These are phyloP conservation scores for Hecatera dysodea DNA, from an alignment of 2,888 invertebrate species.

Conservation along the genomic window DNA sequence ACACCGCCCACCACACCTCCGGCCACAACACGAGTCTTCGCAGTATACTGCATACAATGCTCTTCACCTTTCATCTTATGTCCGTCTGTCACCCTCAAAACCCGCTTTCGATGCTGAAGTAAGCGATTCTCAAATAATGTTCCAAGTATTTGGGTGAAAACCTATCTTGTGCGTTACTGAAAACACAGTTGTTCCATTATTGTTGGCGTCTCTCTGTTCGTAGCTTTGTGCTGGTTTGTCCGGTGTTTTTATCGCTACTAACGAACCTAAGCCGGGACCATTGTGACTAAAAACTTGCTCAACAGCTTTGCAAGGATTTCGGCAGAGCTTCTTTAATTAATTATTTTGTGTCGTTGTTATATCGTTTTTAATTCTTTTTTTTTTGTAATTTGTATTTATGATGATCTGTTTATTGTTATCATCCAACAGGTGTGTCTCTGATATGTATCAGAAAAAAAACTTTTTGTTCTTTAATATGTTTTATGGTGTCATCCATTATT, in stretches of 20 bases:
- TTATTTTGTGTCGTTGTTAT: constrained; percentile 20
- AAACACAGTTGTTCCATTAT: constrained; percentile 65
- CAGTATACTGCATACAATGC: constrained; percentile 55
- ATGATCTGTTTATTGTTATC: constrained; percentile 15
- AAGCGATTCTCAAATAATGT: background rate
- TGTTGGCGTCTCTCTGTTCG: constrained; percentile 59
- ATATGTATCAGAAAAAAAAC: background rate
- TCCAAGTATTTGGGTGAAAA: constrained; percentile 23
- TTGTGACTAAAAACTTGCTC: constrained; percentile 50
- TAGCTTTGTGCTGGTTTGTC: constrained; percentile 61
- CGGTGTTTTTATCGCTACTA: constrained; percentile 54
- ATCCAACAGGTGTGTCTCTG: background rate
- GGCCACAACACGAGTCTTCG: constrained; percentile 43
- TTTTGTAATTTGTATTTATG: background rate
- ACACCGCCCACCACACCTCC: constrained; percentile 71
- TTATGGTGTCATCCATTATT: background rate
- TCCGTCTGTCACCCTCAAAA: background rate
- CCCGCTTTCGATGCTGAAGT: constrained; percentile 27
- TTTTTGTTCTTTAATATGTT: background rate
- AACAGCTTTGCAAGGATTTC: constrained; percentile 52
- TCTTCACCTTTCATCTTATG: constrained; percentile 16
- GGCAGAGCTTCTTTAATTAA: constrained; percentile 28
- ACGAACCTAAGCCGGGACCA: constrained; percentile 37
- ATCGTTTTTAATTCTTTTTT: constrained; percentile 14
- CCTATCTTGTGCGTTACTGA: constrained; percentile 49